Conservation (phyloP, 2,888 invertebrate species). For the Thelaira solivaga region DNA sequence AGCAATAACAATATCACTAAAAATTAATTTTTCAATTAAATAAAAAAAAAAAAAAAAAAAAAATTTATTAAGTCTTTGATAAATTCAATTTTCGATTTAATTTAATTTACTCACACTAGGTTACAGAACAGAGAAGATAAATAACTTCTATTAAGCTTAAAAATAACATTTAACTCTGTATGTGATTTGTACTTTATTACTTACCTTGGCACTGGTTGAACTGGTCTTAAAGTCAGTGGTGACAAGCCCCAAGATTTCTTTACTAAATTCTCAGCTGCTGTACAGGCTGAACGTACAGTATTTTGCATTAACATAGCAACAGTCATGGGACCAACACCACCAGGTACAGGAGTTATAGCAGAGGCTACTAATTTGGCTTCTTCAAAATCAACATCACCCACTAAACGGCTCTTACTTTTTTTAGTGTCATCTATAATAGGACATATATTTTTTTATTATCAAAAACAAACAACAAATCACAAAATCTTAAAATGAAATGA, state of each 20-base stretch:
- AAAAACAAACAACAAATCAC: not conserved
- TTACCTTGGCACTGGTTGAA: constrained; percentile 90
- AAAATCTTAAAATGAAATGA: constrained; percentile 10
- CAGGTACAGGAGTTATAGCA: constrained; percentile 95
- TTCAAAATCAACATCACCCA: constrained; percentile 95
- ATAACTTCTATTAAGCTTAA: too few species aligned
- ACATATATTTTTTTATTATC: not conserved
- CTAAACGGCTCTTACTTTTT: constrained; percentile 86
- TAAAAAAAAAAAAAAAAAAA: not conserved
- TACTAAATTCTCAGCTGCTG: constrained; percentile 79
- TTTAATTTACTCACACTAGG: too few species aligned
- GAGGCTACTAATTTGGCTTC: constrained; percentile 89
- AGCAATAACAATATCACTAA: constrained; percentile 92
- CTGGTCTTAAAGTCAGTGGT: constrained; percentile 81
- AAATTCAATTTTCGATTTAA: too few species aligned
- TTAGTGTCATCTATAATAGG: constrained; percentile 84
- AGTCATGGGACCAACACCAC: constrained; percentile 99
- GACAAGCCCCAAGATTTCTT: constrained; percentile 84
- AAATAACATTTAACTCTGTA: too few species aligned
- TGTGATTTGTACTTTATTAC: too few species aligned
- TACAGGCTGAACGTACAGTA: constrained; percentile 90
- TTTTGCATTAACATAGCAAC: constrained; percentile 98
- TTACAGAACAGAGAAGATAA: too few species aligned
- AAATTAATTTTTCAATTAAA: too few species aligned
- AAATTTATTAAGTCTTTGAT: not conserved